Evolutionary conservation across 2,797 vertebrate species (phyloP).

Genomic region (Crocodylus rhombifer): DNA sequence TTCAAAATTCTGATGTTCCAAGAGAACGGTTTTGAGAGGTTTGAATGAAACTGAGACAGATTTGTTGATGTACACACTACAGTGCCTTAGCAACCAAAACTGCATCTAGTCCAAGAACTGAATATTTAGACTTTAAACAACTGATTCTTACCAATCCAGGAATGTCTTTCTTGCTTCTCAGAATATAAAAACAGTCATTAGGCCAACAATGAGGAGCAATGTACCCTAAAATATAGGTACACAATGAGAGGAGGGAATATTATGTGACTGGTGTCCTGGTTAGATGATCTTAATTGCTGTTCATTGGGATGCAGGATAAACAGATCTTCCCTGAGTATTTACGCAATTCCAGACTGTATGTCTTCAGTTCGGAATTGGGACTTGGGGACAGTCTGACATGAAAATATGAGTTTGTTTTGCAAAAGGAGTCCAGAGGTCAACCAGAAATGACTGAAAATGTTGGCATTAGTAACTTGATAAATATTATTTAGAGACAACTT

Average conservation of each 20-base stretch:
- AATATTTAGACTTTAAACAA: neutral
- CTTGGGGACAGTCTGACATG: fast-evolving
- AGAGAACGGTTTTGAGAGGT: conserved; percentile 4
- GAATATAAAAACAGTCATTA: neutral
- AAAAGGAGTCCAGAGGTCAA: fast-evolving
- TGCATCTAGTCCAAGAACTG: conserved; percentile 23
- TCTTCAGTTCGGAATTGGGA: neutral
- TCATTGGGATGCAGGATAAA: neutral
- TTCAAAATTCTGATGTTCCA: neutral
- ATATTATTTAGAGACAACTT: neutral
- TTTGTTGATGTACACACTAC: conserved; percentile 65
- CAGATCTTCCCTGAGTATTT: neutral
- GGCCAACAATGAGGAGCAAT: conserved; percentile 25
- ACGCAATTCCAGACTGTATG: neutral
- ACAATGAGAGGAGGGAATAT: conserved; percentile 13
- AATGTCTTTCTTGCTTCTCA: neutral
- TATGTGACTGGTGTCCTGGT: neutral
- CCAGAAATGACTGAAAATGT: neutral
- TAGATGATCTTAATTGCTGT: neutral
- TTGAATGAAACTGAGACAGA: conserved; percentile 33
- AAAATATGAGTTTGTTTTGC: neutral
- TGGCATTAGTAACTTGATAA: neutral
- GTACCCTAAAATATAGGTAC: neutral
- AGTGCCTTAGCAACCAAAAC: conserved; percentile 67
- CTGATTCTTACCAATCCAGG: neutral